A percentile compares a stretch with the other conserved stretches of the same genome.
These are phyloP conservation scores for Columba livia DNA, from an alignment of 2,113 vertebrate species.

Conservation along the genomic window DNA sequence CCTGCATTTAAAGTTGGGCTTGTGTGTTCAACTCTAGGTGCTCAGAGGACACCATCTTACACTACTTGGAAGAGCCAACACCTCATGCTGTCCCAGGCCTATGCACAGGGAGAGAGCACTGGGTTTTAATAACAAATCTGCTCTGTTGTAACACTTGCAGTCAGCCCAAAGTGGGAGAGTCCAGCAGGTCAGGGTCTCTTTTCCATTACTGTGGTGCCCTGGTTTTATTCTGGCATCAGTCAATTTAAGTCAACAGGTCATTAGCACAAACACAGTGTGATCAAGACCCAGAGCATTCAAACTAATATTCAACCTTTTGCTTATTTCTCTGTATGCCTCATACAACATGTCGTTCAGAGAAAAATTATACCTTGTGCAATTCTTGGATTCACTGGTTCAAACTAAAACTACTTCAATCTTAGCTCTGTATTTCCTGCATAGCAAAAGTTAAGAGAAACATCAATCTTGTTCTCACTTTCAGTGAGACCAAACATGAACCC, in stretches of 20 bases:
- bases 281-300: background rate
- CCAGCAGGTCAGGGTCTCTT: background rate
- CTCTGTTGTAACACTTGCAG: background rate
- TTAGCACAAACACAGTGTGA: background rate
- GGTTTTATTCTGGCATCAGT: background rate
- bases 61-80: background rate
- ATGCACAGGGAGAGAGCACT: background rate
- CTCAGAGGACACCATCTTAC: background rate
- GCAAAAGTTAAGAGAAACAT: background rate
- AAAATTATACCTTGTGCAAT: background rate
- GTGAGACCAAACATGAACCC: background rate
- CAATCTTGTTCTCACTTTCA: background rate
- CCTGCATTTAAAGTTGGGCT: background rate
- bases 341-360: background rate
- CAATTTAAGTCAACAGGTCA: background rate
- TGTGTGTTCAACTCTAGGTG: background rate
- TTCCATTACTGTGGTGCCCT: background rate
- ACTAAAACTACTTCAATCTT: background rate
- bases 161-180: background rate
- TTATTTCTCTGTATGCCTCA: background rate
- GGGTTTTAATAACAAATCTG: background rate
- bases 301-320: background rate
- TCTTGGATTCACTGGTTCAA: background rate
- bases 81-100: background rate
- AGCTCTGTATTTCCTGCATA: background rate